Evolutionary conservation across 35 echinoderm and acorn worm genomes (phyloP).

Genomic region (Lytechinus pictus): DNA sequence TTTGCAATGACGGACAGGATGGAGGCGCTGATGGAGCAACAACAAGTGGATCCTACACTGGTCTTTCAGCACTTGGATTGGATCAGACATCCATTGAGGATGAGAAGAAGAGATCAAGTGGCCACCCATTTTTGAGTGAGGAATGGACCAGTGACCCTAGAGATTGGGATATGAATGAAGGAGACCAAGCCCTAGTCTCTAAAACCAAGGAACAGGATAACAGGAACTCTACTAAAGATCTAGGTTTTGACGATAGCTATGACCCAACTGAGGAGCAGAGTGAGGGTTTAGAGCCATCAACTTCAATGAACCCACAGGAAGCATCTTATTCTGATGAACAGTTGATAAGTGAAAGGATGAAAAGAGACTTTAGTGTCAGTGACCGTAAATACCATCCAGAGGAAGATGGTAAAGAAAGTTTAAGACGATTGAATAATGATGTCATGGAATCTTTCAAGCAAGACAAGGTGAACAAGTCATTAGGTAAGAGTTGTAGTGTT

Average conservation of each 20-base stretch:
- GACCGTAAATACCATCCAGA: no score
- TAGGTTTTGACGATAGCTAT: not conserved
- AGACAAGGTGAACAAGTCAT: not conserved
- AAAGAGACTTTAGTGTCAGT: no score
- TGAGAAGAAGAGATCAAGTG: not conserved
- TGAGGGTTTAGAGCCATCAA: not conserved
- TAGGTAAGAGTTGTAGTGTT: not conserved
- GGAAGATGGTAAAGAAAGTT: no score
- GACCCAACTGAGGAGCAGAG: not conserved
- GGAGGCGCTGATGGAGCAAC: not conserved
- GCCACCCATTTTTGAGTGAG: not conserved
- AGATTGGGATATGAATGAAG: not conserved
- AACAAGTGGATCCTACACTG: not conserved
- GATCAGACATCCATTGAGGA: not conserved
- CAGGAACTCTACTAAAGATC: not conserved
- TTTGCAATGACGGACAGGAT: not conserved
- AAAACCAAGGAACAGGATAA: not conserved
- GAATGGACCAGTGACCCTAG: constrained; percentile 27
- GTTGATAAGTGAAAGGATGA: no score
- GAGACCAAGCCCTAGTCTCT: not conserved
- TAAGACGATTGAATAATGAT: no score
- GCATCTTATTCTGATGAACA: no score
- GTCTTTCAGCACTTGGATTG: not conserved
- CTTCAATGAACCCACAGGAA: not conserved
- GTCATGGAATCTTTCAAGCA: no score